Conservation (phyloP, 2,888 invertebrate genomes). For the Drosophila putrida region DNA sequence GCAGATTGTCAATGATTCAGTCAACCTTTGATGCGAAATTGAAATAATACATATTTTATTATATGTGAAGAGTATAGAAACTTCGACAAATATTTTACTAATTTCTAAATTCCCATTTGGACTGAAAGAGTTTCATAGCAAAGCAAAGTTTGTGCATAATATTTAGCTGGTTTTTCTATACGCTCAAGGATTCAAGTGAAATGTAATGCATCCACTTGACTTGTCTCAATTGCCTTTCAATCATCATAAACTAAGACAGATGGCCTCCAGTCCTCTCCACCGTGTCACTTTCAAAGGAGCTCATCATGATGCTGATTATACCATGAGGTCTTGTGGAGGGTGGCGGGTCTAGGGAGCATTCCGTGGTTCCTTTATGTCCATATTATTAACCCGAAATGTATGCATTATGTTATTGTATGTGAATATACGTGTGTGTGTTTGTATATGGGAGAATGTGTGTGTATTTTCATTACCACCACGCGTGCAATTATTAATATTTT, state of each 20-base stretch:
- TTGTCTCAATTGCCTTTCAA: conserved; percentile 64
- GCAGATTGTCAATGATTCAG: no score
- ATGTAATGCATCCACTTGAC: conserved; percentile 56
- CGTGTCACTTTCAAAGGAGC: conserved; percentile 27
- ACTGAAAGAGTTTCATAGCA: not conserved
- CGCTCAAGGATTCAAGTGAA: conserved; percentile 23
- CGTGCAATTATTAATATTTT: conserved; percentile 80
- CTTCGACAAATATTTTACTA: not conserved
- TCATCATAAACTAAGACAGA: conserved; percentile 55
- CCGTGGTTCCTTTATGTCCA: conserved; percentile 50
- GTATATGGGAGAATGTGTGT: conserved; percentile 29
- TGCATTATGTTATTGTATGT: conserved; percentile 63
- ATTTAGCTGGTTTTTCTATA: conserved; percentile 13
- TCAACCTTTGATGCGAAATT: no score
- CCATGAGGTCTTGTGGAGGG: not conserved
- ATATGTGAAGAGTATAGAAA: not conserved
- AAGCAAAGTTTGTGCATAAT: conserved; percentile 13
- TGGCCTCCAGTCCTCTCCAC: conserved; percentile 15
- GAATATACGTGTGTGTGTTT: not conserved
- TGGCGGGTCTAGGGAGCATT: conserved; percentile 4
- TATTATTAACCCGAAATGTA: conserved; percentile 75
- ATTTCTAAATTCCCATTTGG: not conserved
- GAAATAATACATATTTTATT: no score
- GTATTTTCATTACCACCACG: conserved; percentile 77
- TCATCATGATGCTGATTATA: conserved; percentile 55